Base-by-base conservation (phyloP, 2,113 vertebrate genomes). In the Ictalurus furcatus region DNA sequence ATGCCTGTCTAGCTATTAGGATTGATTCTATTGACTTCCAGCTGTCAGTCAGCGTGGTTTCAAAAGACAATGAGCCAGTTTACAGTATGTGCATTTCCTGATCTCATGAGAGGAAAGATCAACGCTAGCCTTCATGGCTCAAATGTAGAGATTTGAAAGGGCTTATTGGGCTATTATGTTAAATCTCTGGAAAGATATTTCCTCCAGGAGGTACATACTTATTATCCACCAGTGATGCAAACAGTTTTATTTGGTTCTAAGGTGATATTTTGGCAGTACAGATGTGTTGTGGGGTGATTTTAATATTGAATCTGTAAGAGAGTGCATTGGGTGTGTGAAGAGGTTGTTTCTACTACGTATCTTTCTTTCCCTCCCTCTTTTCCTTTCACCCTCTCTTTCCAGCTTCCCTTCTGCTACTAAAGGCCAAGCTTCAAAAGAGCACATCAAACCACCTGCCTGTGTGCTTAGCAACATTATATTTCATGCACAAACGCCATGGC, bases 11-110 rank as follows among this genome's bases (percentile, higher is more conserved):
- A 91, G 93, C 93, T 93, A 94, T 94, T 95, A 94, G 92, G 92
- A 94, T 95, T 93, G 93, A 95, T 95, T 94, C 92, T 91, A 91
- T 92, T 87, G 89, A 91, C 90, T 91, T 92, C 91, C 92, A 90
- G 87, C 78, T 58, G 81, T 76, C 84, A 74, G 80, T 91, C 90
- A 92, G 79, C 79, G 89, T 92, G 92, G 92, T 91, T 90, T 90
- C 91, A 93, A 93, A 91, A 59, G 85, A 93, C 90, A 91, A 89
- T 89, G 88, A 88, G 84, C 88, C 84, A 90, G 87, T 93, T 94
- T 92, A 89, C 48, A 52, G 48, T 52, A 52, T 85, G 71, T 90
- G 86, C 88, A 73, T 59, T 48, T 54, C 71, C 71, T 40, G 73
- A 74, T 56, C 48, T 73, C 76, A 58, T 65, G 28, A 58, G 71